Evolutionary conservation across 2,113 vertebrate species (phyloP), one percentile per base, ranked within the genome.

Genomic region (Seriola quinqueradiata): DNA sequence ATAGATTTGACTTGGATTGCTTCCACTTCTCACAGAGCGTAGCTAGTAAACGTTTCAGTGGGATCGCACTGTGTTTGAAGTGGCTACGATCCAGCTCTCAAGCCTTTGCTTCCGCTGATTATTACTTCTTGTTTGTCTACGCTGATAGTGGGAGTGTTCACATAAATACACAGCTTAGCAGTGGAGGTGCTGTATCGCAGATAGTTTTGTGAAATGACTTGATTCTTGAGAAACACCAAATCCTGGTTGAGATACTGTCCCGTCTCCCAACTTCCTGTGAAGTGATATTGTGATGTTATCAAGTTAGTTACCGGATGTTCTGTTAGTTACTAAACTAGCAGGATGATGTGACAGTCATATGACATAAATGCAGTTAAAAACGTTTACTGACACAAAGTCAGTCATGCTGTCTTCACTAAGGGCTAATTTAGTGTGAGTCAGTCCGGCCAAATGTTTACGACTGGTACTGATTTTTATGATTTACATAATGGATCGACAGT

Each of bases 331-430:
- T 60, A 3, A 87, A 52, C 38, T 17, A 61, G 38, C 13, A 55
- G 68, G 36, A 79, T 14, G 8, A 46, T 12, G 77, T 81, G 77
- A 69, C 13, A 68, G 75, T 88, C 75, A 82, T 63, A 59, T 76
- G 89, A 84, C 25, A 57, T 0, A 42, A 84, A 84, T 77, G 61
- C 54, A 74, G 42, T 70, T 50, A 69, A 77, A 28, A 42, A 10
- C 57, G 69, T 70, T 82, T 55, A 34, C 65, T 65, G 63, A 59
- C 55, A 64, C 63, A 61, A 63, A 81, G 74, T 52, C 46, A 42
- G 69, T 75, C 82, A 68, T 36, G 73, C 71, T 66, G 23, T 79
- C 23, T 75, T 87, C 63, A 32, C 44, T 70, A 3, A 9, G 46
- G 25, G 3, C 21, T 12, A 66, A 65, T 67, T 63, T 13, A 54